Evolutionary conservation across 2,888 invertebrate species (phyloP).

Genomic region (Eumacrocentrus americanus): DNA sequence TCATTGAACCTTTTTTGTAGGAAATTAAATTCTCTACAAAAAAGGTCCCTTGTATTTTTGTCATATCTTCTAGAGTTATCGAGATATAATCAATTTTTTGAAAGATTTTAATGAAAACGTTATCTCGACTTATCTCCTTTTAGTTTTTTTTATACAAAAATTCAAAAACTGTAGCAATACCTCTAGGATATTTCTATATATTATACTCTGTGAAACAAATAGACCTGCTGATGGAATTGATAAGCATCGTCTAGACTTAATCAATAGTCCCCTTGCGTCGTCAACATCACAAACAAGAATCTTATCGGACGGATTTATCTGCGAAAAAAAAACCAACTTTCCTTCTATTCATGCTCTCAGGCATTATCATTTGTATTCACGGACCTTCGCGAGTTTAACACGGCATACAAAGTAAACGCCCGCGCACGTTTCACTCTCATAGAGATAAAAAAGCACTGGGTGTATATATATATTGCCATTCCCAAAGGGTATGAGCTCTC

Average conservation of each 20-base stretch:
- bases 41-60: no score
- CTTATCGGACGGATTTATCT: conserved; percentile 25
- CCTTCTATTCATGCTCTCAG: conserved; percentile 27
- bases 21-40: no score
- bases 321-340: conserved; percentile 32
- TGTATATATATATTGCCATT: background rate
- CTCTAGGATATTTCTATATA: background rate
- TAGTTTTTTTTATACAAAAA: background rate
- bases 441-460: conserved; percentile 5
- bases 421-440: conserved; percentile 29
- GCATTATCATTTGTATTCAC: conserved; percentile 34
- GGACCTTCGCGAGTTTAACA: conserved; percentile 18
- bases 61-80: no score
- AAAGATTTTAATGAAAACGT: no score
- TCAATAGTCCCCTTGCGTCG: conserved; percentile 11
- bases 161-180: background rate
- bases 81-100: no score
- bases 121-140: no score
- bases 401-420: conserved; percentile 24
- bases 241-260: conserved; percentile 16
- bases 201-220: conserved; percentile 8
- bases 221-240: conserved; percentile 18
- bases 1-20: no score
- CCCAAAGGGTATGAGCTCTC: background rate
- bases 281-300: conserved; percentile 20